Percentiles rank a stretch among this genome's conserved stretches.
These are phyloP conservation scores for Leptonema lineaticorne DNA, from an alignment of 1,140 invertebrate species.

Conservation along the genomic window DNA sequence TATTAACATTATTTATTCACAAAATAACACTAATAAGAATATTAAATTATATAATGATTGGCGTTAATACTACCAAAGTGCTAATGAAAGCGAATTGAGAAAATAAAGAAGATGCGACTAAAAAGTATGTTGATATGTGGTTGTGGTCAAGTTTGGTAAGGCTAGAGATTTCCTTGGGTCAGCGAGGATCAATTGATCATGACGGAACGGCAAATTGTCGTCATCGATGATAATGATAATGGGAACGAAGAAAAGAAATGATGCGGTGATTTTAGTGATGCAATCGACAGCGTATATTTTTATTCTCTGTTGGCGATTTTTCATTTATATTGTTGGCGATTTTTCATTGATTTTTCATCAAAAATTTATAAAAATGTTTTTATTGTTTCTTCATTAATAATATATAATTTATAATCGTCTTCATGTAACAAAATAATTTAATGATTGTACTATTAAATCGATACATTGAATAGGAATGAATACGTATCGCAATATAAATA, in stretches of 20 bases:
- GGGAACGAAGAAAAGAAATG: not conserved
- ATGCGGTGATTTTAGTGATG: not conserved
- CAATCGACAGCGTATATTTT: not conserved
- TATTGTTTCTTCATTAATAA: too few species aligned
- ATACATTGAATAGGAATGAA: too few species aligned
- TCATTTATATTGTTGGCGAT: too few species aligned
- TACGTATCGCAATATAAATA: too few species aligned
- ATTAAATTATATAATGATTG: not conserved
- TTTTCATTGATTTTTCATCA: too few species aligned
- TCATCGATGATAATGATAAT: not conserved
- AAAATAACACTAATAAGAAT: not conserved
- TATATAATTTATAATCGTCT: too few species aligned
- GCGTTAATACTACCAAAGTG: not conserved
- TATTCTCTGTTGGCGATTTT: too few species aligned
- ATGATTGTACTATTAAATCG: too few species aligned
- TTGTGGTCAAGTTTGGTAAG: not conserved
- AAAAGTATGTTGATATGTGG: not conserved
- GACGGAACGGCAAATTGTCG: not conserved
- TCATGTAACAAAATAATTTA: too few species aligned
- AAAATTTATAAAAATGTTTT: too few species aligned
- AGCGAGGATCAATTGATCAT: slow-evolving; percentile 8
- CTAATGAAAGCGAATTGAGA: not conserved
- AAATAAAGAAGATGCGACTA: not conserved
- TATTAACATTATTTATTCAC: too few species aligned
- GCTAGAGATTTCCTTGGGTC: not conserved